These are phyloP conservation scores for Takifugu bimaculatus DNA, from an alignment of 2,113 vertebrate genomes.

Conservation along the genomic window DNA sequence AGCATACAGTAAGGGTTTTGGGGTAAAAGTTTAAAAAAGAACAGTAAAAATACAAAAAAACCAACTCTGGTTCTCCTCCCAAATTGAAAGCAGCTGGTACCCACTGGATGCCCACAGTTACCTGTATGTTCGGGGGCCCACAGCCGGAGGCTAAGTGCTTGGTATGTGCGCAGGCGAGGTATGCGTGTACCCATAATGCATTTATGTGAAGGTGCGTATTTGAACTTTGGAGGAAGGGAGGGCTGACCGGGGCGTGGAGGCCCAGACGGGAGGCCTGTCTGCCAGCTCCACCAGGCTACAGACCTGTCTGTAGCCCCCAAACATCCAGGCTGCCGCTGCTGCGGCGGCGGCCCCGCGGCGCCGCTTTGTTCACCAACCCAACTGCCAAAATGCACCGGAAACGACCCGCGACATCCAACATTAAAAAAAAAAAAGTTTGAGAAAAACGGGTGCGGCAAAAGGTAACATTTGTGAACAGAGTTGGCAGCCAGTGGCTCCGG, in stretches of 20 bases:
- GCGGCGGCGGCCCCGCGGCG: slow-evolving; percentile 35
- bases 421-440: slow-evolving; percentile 14
- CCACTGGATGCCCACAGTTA: slow-evolving; percentile 24
- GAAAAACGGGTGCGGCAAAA: slow-evolving; percentile 9
- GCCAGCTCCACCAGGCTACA: slow-evolving; percentile 3
- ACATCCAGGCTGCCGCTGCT: slow-evolving; percentile 41
- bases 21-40: slow-evolving; percentile 3
- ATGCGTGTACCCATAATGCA: slow-evolving; percentile 7
- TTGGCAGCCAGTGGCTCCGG: slow-evolving; percentile 14
- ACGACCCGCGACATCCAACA: not conserved
- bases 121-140: slow-evolving; percentile 34
- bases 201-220: slow-evolving; percentile 24
- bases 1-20: too few relatives aligned
- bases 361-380: slow-evolving; percentile 1
- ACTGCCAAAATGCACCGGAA: slow-evolving; percentile 16
- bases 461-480: slow-evolving; percentile 4
- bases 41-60: not conserved
- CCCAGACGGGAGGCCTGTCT: slow-evolving; percentile 27
- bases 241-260: slow-evolving; percentile 2
- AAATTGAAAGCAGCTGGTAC: slow-evolving; percentile 47
- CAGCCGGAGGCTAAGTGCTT: slow-evolving; percentile 19
- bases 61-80: slow-evolving; percentile 23
- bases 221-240: slow-evolving; percentile 15
- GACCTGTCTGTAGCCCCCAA: slow-evolving; percentile 6
- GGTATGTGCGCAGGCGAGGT: slow-evolving; percentile 24